Base-by-base conservation (phyloP, 2,113 vertebrate genomes). In the Syrmaticus mikado region DNA sequence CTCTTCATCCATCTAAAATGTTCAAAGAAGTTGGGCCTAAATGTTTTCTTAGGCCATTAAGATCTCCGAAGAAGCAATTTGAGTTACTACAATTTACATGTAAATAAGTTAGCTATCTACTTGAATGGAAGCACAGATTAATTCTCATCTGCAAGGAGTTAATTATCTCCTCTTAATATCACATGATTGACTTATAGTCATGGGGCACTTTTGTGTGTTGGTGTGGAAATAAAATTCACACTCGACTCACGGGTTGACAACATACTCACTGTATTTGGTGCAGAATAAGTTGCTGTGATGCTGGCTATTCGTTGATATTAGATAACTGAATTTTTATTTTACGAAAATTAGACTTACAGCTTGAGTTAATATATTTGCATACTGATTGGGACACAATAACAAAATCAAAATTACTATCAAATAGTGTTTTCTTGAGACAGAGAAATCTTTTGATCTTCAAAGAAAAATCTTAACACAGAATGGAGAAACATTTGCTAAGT, bases 161-260 rank as follows among this genome's bases (percentile, higher is more conserved):
- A 73, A 58, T 73, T n/a, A 15, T 28, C 73, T 75, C 7, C 36
- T 88, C 30, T 79, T 87, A 15, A 4, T 70, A 30, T 60, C 57
- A 58, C 6, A 17, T 22, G 52, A 15, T 38, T 85, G 62, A 30
- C n/a, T 81, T 70, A 13, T 24, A 67, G 46, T 61, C 22, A 8
- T 50, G 30, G 18, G 43, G 3, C 3, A 8, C 13, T 64, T 82
- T 38, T 22, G 4, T 34, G 8, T 28, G 3, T 81, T 1, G 0
- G 3, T 81, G 88, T 79, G 45, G 61, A 64, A 46, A 40, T 65
- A 55, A 71, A 83, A 74, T 74, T 74, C 32, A 67, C 24, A 45
- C 32, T 21, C 41, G 34, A 25, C 45, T 22, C 52, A 25, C 24
- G 41, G n/a, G 11, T 53, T 82, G 62, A 48, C 36, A 70, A 25